Evolutionary conservation across 1,140 invertebrate genomes (phyloP).

Genomic region (Theocolax elegans): DNA sequence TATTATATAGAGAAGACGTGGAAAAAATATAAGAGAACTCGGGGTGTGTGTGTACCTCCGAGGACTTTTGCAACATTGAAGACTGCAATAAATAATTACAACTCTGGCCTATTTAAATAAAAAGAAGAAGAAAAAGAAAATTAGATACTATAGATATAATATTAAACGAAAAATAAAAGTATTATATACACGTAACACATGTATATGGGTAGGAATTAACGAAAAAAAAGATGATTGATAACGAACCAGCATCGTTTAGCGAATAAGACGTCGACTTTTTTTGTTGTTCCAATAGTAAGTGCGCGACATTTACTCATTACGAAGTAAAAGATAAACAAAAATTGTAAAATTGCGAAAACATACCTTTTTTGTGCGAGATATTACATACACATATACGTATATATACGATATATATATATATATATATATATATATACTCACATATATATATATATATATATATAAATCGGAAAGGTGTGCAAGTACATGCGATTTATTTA

Average conservation of each 20-base stretch:
- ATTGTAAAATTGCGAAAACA: too few relatives aligned
- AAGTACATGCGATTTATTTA: constrained; percentile 34
- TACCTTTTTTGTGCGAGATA: too few relatives aligned
- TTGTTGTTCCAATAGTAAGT: too few relatives aligned
- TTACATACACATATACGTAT: background rate
- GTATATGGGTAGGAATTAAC: background rate
- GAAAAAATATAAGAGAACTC: constrained; percentile 8
- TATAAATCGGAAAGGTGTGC: background rate
- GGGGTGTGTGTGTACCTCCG: constrained; percentile 8
- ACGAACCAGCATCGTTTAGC: too few relatives aligned
- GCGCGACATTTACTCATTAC: too few relatives aligned
- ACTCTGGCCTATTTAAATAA: constrained; percentile 57
- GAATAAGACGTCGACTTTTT: too few relatives aligned
- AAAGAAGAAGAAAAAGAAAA: constrained; percentile 17
- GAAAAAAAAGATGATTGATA: background rate
- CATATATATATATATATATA: background rate
- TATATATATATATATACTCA: background rate
- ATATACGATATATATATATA: background rate
- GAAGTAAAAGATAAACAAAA: too few relatives aligned
- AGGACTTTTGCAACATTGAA: constrained; percentile 50
- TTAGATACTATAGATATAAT: constrained; percentile 44
- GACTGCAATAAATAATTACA: constrained; percentile 55
- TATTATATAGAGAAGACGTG: background rate
- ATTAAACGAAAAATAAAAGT: constrained; percentile 25
- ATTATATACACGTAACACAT: constrained; percentile 13